Percentiles rank a stretch among this genome's conserved stretches.
phyloP scores from a whole-genome alignment of 1,140 invertebrate genomes.

The Cataglyphis hispanica region DNA sequence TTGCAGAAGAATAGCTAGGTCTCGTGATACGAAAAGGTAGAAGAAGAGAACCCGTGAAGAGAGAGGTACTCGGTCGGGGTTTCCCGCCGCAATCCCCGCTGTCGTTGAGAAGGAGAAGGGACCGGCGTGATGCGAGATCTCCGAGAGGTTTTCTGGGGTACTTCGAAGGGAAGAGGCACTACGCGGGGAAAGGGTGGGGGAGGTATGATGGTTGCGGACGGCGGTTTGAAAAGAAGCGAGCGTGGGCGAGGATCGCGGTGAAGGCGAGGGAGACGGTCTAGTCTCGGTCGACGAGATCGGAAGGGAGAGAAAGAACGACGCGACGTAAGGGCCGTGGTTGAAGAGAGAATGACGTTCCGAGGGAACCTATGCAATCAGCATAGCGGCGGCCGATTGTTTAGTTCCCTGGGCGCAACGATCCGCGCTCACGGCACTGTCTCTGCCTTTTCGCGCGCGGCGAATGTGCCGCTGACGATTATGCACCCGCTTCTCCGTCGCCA shows the following conservation, averaged over 20 bases:
- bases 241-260: constrained; percentile 20
- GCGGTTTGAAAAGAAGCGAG: constrained; percentile 44
- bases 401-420: constrained; percentile 78
- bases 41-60: constrained; percentile 47
- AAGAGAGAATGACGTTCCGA: constrained; percentile 66
- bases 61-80: constrained; percentile 20
- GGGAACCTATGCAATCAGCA: constrained; percentile 68
- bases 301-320: constrained; percentile 44
- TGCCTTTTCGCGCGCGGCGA: constrained; percentile 72
- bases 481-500: constrained; percentile 78
- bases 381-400: constrained; percentile 79
- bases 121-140: constrained; percentile 19
- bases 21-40: constrained; percentile 51
- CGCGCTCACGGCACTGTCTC: constrained; percentile 78
- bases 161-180: no score
- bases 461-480: constrained; percentile 78
- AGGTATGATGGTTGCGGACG: constrained; percentile 20
- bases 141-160: constrained; percentile 44
- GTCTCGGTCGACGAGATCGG: constrained; percentile 59
- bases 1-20: constrained; percentile 79
- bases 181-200: background rate
- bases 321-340: constrained; percentile 31
- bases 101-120: background rate
- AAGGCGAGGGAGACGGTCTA: constrained; percentile 15
- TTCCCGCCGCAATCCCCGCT: constrained; percentile 12